Evolutionary conservation across 30 jellyfish, hydroid and myxozoan genomes (phyloP).

Genomic region (Aurelia coerulea): DNA sequence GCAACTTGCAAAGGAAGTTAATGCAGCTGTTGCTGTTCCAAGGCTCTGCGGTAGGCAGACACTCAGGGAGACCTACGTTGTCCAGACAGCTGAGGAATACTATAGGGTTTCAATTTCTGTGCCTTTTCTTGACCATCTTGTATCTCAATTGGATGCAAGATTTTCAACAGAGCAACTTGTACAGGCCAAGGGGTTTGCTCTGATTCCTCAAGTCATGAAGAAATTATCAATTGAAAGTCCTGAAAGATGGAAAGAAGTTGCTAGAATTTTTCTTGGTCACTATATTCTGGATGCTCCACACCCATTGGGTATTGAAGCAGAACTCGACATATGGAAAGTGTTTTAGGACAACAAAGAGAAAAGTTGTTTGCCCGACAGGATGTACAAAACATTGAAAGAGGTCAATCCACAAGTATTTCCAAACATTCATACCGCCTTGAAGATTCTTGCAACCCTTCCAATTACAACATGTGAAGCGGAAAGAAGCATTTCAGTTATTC

Average conservation of each 20-base stretch:
- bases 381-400: background rate
- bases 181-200: slow-evolving; percentile 12
- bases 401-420: background rate
- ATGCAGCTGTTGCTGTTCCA: background rate
- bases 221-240: background rate
- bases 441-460: too few relatives aligned
- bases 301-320: slow-evolving; percentile 16
- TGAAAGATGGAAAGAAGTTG: background rate
- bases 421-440: too few relatives aligned
- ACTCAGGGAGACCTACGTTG: background rate
- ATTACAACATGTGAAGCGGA: background rate
- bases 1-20: background rate
- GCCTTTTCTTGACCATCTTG: slow-evolving; percentile 10
- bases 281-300: slow-evolving; percentile 4
- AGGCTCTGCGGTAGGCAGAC: slow-evolving; percentile 15
- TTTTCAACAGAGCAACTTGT: slow-evolving; percentile 5
- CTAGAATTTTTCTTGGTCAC: slow-evolving; percentile 1
- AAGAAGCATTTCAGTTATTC: background rate
- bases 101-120: background rate
- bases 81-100: slow-evolving; percentile 6
- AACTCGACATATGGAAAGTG: slow-evolving; percentile 5
- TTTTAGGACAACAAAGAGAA: slow-evolving; percentile 1
- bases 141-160: background rate
- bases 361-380: slow-evolving; percentile 1
- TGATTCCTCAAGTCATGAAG: too few relatives aligned